These are phyloP conservation scores for human DNA, from an alignment of 2,113 vertebrate species.

Conservation along the genomic window DNA sequence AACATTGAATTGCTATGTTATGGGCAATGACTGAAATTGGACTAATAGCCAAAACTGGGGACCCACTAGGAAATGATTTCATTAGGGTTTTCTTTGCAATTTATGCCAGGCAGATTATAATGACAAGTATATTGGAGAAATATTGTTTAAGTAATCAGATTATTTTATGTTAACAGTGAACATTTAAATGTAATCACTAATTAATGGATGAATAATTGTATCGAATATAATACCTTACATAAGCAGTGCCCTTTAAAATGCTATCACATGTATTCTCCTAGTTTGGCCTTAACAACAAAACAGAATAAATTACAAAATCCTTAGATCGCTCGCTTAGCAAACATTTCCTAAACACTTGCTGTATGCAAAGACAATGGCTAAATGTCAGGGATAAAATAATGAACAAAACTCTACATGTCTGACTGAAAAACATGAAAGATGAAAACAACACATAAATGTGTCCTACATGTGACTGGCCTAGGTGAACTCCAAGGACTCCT, in stretches of 20 bases:
- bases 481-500: not conserved
- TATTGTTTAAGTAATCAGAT: conserved; percentile 15
- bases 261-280: not conserved
- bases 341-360: not conserved
- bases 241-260: not conserved
- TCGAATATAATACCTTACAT: not conserved
- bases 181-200: conserved; percentile 19
- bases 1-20: not conserved
- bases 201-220: not conserved
- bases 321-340: not conserved
- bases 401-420: not conserved
- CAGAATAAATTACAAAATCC: conserved; percentile 2
- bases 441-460: not conserved
- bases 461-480: not conserved
- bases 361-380: not conserved
- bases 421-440: not conserved
- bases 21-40: not conserved
- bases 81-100: conserved; percentile 29
- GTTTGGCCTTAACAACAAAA: not conserved
- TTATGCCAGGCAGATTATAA: not conserved
- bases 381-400: not conserved
- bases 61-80: not conserved
- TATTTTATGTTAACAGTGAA: not conserved
- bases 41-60: not conserved
- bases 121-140: conserved; percentile 11